These are phyloP conservation scores for Novumbra hubbsi DNA, from an alignment of 2,797 vertebrate species.

Conservation along the genomic window DNA sequence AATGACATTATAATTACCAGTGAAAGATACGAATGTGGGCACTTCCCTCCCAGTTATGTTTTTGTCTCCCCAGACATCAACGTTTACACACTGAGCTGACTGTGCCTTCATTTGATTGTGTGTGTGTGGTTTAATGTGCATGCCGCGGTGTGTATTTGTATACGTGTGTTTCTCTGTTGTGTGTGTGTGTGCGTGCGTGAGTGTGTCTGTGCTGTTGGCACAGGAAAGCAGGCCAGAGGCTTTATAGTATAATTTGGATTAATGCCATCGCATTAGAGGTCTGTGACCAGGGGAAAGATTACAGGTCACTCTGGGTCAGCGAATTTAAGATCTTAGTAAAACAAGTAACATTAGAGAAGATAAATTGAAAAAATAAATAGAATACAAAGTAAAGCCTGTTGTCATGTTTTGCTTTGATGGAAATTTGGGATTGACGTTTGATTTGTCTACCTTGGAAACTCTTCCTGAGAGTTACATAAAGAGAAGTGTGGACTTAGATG, in stretches of 20 bases:
- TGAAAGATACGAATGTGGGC: conserved; percentile 22
- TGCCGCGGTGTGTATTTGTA: background rate
- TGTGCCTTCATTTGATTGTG: background rate
- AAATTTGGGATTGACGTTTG: conserved; percentile 8
- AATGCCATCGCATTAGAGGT: conserved; percentile 10
- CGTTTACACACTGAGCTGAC: conserved; percentile 3
- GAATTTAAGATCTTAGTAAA: conserved; percentile 14
- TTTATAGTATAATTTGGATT: conserved; percentile 11
- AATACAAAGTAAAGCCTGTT: background rate
- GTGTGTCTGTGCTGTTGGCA: conserved; percentile 5
- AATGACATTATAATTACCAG: conserved; percentile 33
- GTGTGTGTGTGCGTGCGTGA: conserved; percentile 6
- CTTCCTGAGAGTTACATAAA: background rate
- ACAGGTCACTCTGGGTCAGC: conserved; percentile 10
- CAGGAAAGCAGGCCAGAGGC: background rate
- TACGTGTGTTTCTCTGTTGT: background rate
- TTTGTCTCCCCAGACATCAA: background rate
- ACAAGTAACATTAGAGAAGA: background rate
- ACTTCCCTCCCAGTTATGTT: conserved; percentile 15
- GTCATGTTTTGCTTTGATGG: conserved; percentile 13
- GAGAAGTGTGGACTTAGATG: conserved; percentile 3
- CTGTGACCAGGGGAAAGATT: conserved; percentile 35
- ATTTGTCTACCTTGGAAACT: background rate
- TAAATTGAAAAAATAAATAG: background rate
- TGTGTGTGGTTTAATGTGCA: background rate